A percentile compares a stretch with the other conserved stretches of the same genome.
Evolutionary conservation across 2,888 invertebrate genomes (phyloP).

Genomic region (Mesoligia furuncula): DNA sequence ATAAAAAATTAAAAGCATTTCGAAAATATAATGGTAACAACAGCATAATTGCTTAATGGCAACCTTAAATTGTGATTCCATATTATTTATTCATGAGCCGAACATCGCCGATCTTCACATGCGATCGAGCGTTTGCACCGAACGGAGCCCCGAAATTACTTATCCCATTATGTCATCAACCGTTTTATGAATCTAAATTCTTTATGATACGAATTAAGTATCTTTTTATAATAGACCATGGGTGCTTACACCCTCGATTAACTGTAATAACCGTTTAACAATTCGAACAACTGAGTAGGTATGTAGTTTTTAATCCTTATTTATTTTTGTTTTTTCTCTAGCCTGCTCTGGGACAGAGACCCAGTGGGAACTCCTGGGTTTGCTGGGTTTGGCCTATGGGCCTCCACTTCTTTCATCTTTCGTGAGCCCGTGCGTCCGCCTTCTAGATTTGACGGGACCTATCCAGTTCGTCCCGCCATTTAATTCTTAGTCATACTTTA

Average conservation of each 20-base stretch:
- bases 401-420: neutral
- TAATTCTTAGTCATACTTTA: slow-evolving; percentile 54
- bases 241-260: slow-evolving; percentile 85
- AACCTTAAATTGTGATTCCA: slow-evolving; percentile 85
- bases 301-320: slow-evolving; percentile 22
- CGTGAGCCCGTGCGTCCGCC: neutral
- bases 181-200: slow-evolving; percentile 88
- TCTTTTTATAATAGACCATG: slow-evolving; percentile 83
- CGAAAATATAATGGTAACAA: slow-evolving; percentile 88
- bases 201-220: slow-evolving; percentile 86
- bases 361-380: neutral
- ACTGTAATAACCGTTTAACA: slow-evolving; percentile 83
- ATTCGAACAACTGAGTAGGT: slow-evolving; percentile 66
- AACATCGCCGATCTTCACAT: slow-evolving; percentile 82
- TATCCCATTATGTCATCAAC: slow-evolving; percentile 89
- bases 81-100: slow-evolving; percentile 89
- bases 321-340: neutral
- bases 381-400: too few species aligned
- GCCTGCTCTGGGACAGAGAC: neutral
- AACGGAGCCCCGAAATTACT: slow-evolving; percentile 81
- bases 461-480: neutral
- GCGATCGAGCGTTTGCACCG: slow-evolving; percentile 80
- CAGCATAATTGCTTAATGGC: slow-evolving; percentile 89
- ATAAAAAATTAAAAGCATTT: slow-evolving; percentile 90
- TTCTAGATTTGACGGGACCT: neutral